Evolutionary conservation across 2,888 invertebrate species (phyloP).

Genomic region (Chydorus sphaericus): DNA sequence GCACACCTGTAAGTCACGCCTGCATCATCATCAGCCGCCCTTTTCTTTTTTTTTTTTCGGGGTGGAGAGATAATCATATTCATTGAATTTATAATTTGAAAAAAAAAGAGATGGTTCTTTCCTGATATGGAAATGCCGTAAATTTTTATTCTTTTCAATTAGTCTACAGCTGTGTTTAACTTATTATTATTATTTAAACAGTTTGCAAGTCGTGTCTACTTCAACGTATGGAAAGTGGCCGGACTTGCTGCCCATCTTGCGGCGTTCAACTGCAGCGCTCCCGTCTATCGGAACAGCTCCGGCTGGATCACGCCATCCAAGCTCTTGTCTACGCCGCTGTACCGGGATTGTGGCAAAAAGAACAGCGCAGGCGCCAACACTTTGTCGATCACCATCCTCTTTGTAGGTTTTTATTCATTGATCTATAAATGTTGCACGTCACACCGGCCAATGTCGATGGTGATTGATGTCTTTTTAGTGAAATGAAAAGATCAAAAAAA

Average conservation of each 20-base stretch:
- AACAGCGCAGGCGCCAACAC: slow-evolving; percentile 31
- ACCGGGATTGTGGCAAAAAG: slow-evolving; percentile 34
- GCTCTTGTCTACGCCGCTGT: slow-evolving; percentile 36
- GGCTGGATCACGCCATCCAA: slow-evolving; percentile 31
- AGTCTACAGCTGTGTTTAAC: not conserved
- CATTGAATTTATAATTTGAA: no score
- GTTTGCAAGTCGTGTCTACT: slow-evolving; percentile 35
- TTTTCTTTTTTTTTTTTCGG: not conserved
- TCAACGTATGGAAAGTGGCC: slow-evolving; percentile 29
- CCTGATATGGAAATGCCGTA: no score
- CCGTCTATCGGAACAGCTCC: slow-evolving; percentile 8
- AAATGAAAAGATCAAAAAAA: no score
- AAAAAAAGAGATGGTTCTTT: no score
- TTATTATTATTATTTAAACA: slow-evolving; percentile 18
- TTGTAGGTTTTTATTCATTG: no score
- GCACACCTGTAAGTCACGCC: slow-evolving; percentile 33
- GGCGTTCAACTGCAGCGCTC: slow-evolving; percentile 30
- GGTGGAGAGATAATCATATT: no score
- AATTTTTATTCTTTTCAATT: not conserved
- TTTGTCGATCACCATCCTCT: slow-evolving; percentile 26
- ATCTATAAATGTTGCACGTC: no score
- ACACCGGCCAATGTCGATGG: no score
- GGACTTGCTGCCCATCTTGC: slow-evolving; percentile 33
- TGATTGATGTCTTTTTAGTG: no score
- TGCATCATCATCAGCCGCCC: not conserved